These are phyloP conservation scores for Clarias laeviceps DNA, from an alignment of 2,797 vertebrate species.

Conservation along the genomic window DNA sequence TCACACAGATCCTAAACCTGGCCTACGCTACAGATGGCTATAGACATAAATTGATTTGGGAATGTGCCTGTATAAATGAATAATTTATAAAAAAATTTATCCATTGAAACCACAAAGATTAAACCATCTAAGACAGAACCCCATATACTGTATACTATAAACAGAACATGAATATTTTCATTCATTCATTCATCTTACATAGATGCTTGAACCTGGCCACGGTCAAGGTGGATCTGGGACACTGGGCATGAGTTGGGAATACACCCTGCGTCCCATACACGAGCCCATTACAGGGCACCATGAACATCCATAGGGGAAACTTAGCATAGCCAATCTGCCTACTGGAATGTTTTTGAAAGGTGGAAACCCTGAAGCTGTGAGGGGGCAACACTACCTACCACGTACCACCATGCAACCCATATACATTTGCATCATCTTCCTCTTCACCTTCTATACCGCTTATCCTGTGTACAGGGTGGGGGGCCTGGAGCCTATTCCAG, in stretches of 20 bases:
- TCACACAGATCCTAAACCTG: constrained; percentile 32
- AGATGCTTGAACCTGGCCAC: neutral
- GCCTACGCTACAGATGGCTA: neutral
- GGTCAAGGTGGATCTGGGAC: no score
- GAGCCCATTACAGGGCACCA: neutral
- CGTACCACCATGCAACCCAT: neutral
- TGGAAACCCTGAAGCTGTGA: neutral
- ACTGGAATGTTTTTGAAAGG: neutral
- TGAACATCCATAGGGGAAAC: neutral
- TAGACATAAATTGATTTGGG: neutral
- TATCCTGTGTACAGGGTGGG: no score
- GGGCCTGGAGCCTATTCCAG: no score
- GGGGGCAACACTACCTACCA: neutral
- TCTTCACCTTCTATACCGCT: no score
- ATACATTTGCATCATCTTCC: neutral
- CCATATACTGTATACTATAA: neutral
- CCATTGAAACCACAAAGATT: neutral
- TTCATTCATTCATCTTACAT: neutral
- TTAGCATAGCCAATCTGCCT: neutral
- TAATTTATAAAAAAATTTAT: no score
- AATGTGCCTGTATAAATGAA: neutral
- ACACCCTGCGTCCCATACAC: neutral
- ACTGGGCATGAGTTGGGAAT: neutral
- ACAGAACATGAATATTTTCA: neutral
- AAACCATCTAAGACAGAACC: neutral